A percentile compares a stretch with the other conserved stretches of the same genome.
Conservation (phyloP, 2,113 vertebrate genomes). For the Python bivittatus region DNA sequence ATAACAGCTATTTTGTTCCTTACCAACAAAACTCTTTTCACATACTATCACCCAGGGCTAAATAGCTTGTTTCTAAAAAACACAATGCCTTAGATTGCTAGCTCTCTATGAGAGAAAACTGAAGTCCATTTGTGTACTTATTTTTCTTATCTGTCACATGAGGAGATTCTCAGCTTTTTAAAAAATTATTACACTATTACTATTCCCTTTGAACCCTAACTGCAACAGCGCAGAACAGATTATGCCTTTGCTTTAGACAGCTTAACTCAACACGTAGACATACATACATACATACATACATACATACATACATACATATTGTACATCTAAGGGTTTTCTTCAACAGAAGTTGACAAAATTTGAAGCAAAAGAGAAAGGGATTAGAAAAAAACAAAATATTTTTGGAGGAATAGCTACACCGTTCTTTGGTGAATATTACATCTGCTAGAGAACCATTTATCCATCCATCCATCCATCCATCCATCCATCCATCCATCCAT, state of each 20-base stretch:
- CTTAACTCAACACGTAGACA: conserved; percentile 47
- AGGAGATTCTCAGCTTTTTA: conserved; percentile 27
- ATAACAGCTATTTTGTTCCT: background rate
- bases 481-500: no score
- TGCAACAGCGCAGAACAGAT: conserved; percentile 49
- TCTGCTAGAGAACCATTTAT: conserved; percentile 64
- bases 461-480: no score
- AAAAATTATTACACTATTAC: background rate
- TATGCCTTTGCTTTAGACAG: conserved; percentile 58
- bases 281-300: no score
- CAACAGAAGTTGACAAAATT: conserved; percentile 58
- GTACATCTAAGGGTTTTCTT: conserved; percentile 64
- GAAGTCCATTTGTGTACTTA: background rate
- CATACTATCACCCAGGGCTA: background rate
- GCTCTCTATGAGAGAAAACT: background rate
- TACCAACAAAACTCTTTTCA: conserved; percentile 4
- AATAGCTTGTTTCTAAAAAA: conserved; percentile 13
- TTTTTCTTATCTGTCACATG: background rate
- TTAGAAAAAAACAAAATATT: conserved; percentile 63
- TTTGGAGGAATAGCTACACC: conserved; percentile 65
- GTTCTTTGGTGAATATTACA: conserved; percentile 65
- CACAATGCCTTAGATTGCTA: background rate
- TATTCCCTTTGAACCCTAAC: conserved; percentile 54
- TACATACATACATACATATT: no score
- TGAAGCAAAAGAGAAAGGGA: conserved; percentile 53